phyloP scores from a whole-genome alignment of 2,113 vertebrate species.

The Cyprinodon variegatus region DNA sequence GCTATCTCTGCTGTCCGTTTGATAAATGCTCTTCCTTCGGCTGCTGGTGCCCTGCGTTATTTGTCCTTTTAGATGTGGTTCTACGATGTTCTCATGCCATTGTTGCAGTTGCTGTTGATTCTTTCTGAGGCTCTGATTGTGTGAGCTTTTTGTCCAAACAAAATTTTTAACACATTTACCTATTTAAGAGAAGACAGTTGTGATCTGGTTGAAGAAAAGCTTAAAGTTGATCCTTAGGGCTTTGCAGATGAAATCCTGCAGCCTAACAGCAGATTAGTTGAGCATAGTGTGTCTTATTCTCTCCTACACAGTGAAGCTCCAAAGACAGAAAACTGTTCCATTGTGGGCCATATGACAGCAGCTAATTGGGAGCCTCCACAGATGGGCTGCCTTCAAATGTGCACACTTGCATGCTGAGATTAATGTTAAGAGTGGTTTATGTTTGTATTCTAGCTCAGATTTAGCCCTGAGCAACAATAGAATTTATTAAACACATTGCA shows the following conservation, averaged over 20 bases:
- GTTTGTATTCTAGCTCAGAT: slow-evolving; percentile 45
- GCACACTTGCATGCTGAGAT: slow-evolving; percentile 53
- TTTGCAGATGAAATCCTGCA: slow-evolving; percentile 34
- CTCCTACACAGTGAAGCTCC: slow-evolving; percentile 23
- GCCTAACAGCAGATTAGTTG: slow-evolving; percentile 28
- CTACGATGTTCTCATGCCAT: not conserved
- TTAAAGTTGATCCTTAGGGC: slow-evolving; percentile 11
- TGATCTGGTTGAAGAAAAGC: slow-evolving; percentile 24
- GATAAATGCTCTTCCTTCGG: slow-evolving; percentile 29
- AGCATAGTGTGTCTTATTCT: slow-evolving; percentile 32
- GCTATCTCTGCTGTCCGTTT: not conserved
- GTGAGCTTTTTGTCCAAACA: slow-evolving; percentile 27
- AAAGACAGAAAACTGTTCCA: slow-evolving; percentile 28
- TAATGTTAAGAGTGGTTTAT: slow-evolving; percentile 58
- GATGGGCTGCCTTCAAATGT: slow-evolving; percentile 60
- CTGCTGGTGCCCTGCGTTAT: not conserved
- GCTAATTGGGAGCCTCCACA: slow-evolving; percentile 68
- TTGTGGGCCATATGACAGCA: slow-evolving; percentile 57
- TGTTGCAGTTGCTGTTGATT: slow-evolving; percentile 27
- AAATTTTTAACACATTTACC: slow-evolving; percentile 10
- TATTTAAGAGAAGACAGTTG: slow-evolving; percentile 20
- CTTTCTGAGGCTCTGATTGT: slow-evolving; percentile 26
- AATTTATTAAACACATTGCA: slow-evolving; percentile 21
- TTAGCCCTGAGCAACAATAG: slow-evolving; percentile 26
- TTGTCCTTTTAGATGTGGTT: not conserved